Evolutionary conservation across 2,888 invertebrate genomes (phyloP).

Genomic region (Drosophila helvetica): DNA sequence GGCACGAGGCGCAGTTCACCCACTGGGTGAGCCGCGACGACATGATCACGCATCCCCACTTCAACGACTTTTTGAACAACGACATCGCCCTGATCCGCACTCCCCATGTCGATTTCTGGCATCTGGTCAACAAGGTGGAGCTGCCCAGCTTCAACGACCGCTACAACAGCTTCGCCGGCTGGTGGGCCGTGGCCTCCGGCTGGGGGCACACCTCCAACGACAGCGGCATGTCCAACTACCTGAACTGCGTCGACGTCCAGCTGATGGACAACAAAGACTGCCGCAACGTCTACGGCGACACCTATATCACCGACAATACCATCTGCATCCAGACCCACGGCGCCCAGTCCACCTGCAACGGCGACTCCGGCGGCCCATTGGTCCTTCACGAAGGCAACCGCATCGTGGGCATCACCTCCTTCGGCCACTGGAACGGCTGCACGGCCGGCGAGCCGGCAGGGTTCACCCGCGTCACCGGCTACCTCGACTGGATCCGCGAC

Average conservation of each 20-base stretch:
- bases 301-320: constrained; percentile 33
- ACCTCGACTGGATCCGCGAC: constrained; percentile 40
- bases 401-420: constrained; percentile 61
- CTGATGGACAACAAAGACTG: constrained; percentile 78
- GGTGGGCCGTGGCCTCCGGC: constrained; percentile 81
- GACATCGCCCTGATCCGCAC: constrained; percentile 68
- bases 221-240: constrained; percentile 55
- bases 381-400: constrained; percentile 37
- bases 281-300: constrained; percentile 44
- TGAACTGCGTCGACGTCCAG: constrained; percentile 68
- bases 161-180: constrained; percentile 67
- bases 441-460: constrained; percentile 44
- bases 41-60: constrained; percentile 64
- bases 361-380: constrained; percentile 74
- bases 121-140: constrained; percentile 28
- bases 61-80: constrained; percentile 43
- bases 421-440: constrained; percentile 44
- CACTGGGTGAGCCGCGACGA: constrained; percentile 53
- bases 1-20: constrained; percentile 53
- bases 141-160: constrained; percentile 44
- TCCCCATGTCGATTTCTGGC: constrained; percentile 39
- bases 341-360: constrained; percentile 60
- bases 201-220: constrained; percentile 80
- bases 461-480: constrained; percentile 52
- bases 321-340: constrained; percentile 58